Percentiles rank a stretch among this genome's conserved stretches.
Conservation (phyloP, 2,888 invertebrate species). For the Parochlus steinenii region DNA sequence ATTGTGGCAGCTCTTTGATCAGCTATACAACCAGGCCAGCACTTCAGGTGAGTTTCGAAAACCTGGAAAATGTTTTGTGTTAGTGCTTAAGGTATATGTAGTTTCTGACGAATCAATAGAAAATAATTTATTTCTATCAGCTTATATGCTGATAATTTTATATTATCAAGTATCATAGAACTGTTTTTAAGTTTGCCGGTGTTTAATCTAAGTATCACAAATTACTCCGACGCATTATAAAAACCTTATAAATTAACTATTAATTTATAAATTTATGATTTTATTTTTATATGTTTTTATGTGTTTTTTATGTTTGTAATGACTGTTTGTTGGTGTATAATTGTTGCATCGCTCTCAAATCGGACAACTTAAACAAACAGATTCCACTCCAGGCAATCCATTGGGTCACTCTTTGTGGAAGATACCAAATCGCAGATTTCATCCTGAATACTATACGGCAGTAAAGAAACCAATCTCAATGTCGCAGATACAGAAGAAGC, state of each 20-base stretch:
- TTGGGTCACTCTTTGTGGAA: conserved; percentile 87
- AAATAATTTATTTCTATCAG: conserved; percentile 2
- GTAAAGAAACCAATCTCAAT: conserved; percentile 92
- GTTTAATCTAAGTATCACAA: conserved; percentile 1
- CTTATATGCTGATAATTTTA: not conserved
- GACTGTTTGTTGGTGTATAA: conserved; percentile 15
- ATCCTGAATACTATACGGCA: conserved; percentile 95
- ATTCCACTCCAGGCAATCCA: conserved; percentile 43
- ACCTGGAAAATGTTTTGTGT: not conserved
- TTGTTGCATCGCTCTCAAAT: conserved; percentile 11
- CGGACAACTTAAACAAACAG: conserved; percentile 25
- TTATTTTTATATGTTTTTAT: too few species aligned
- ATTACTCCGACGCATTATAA: too few species aligned
- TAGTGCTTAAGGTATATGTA: too few species aligned
- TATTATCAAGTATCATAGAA: too few species aligned
- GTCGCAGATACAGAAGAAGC: conserved; percentile 73
- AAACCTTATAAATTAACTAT: too few species aligned
- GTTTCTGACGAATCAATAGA: not conserved
- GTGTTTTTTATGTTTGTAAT: conserved; percentile 12
- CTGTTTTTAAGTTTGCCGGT: not conserved
- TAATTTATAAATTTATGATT: not conserved
- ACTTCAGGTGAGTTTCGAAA: conserved; percentile 26
- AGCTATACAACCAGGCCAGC: conserved; percentile 49
- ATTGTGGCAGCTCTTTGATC: conserved; percentile 80
- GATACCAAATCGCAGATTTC: conserved; percentile 75